Evolutionary conservation across 2,113 vertebrate genomes (phyloP).

Genomic region (Ranitomeya imitator): DNA sequence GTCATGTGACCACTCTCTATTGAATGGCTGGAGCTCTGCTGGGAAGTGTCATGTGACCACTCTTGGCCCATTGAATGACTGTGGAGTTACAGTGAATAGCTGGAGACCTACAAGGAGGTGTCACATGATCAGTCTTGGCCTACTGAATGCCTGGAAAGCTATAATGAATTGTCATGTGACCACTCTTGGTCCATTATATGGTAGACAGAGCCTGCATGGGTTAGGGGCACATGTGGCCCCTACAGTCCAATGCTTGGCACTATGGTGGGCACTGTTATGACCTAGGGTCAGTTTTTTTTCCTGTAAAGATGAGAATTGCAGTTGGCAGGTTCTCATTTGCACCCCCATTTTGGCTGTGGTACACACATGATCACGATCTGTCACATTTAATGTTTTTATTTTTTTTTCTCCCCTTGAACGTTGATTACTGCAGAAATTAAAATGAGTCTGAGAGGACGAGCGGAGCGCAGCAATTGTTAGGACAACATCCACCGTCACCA

Average conservation of each 20-base stretch:
- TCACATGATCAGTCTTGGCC: too few species aligned
- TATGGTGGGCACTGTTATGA: background rate
- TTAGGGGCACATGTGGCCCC: too few species aligned
- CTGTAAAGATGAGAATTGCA: background rate
- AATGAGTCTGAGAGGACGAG: constrained; percentile 8
- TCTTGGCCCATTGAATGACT: too few species aligned
- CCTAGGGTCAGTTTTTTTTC: background rate
- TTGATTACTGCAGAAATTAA: constrained; percentile 40
- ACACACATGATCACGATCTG: background rate
- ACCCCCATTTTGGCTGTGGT: background rate
- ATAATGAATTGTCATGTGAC: too few species aligned
- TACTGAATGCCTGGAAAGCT: too few species aligned
- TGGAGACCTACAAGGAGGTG: too few species aligned
- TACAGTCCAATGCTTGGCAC: background rate
- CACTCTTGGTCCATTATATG: too few species aligned
- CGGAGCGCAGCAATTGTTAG: constrained; percentile 8
- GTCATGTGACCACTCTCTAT: too few species aligned
- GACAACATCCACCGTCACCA: constrained; percentile 11
- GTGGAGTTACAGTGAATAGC: too few species aligned
- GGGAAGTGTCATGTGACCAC: too few species aligned
- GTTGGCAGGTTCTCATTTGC: background rate
- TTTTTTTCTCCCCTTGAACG: background rate
- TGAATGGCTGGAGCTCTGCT: too few species aligned
- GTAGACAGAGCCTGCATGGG: too few species aligned
- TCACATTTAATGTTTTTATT: background rate